Evolutionary conservation across 2,888 invertebrate species (phyloP).

Genomic region (Harpalus rufipes): DNA sequence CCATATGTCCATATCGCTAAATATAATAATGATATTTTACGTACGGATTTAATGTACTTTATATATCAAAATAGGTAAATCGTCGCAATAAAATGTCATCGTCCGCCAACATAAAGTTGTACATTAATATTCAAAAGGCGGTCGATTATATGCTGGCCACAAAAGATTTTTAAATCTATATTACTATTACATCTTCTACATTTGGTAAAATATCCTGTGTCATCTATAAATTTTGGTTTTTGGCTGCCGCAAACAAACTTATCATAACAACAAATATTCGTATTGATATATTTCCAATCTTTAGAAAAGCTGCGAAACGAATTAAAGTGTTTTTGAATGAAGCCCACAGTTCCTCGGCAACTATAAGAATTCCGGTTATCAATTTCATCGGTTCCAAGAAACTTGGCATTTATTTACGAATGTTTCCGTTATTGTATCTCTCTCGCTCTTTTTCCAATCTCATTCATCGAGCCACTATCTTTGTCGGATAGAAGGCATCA

Average conservation of each 20-base stretch:
- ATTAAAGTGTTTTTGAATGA: slow-evolving; percentile 58
- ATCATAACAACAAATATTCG: slow-evolving; percentile 45
- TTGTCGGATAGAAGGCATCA: slow-evolving; percentile 4
- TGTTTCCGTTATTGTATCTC: slow-evolving; percentile 41
- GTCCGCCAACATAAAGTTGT: too few relatives aligned
- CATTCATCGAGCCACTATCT: slow-evolving; percentile 48
- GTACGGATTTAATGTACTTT: too few relatives aligned
- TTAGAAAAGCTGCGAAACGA: slow-evolving; percentile 38
- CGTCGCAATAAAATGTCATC: too few relatives aligned
- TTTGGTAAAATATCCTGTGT: slow-evolving; percentile 6
- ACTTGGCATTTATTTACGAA: slow-evolving; percentile 59
- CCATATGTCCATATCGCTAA: too few relatives aligned
- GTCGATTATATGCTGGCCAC: too few relatives aligned
- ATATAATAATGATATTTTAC: too few relatives aligned
- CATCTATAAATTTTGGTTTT: slow-evolving; percentile 10
- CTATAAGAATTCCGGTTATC: slow-evolving; percentile 56
- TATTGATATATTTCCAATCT: slow-evolving; percentile 51
- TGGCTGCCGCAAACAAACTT: slow-evolving; percentile 27
- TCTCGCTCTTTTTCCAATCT: slow-evolving; percentile 46
- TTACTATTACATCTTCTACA: not conserved
- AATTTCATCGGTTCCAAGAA: slow-evolving; percentile 53
- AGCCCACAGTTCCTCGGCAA: slow-evolving; percentile 22
- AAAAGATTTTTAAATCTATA: not conserved
- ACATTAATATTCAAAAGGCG: too few relatives aligned
- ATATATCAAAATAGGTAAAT: too few relatives aligned